These are phyloP conservation scores for Vimba vimba DNA, from an alignment of 2,113 vertebrate species.

Conservation along the genomic window DNA sequence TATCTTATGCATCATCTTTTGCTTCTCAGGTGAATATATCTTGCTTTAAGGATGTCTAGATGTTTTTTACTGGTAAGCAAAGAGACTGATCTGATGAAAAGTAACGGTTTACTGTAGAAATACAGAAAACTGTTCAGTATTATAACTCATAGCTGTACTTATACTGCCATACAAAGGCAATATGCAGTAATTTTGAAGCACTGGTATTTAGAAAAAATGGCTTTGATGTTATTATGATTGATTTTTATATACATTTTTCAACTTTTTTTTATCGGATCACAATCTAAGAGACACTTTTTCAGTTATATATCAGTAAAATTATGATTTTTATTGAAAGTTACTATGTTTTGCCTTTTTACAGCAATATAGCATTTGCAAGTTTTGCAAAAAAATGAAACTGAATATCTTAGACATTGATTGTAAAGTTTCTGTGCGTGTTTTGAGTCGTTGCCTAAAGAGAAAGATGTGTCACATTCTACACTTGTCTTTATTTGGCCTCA, in stretches of 20 bases:
- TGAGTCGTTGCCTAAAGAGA: not conserved
- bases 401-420: not conserved
- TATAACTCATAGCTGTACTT: not conserved
- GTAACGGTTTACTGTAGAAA: not conserved
- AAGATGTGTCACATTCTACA: constrained; percentile 24
- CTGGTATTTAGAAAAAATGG: not conserved
- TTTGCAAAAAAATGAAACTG: not conserved
- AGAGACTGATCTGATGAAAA: not conserved
- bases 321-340: not conserved
- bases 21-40: not conserved
- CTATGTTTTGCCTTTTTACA: not conserved
- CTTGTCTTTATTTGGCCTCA: constrained; percentile 9
- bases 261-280: too few relatives aligned
- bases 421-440: not conserved
- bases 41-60: not conserved
- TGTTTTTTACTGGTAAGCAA: not conserved
- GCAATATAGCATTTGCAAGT: not conserved
- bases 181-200: not conserved
- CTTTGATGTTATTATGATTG: not conserved
- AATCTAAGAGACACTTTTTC: not conserved
- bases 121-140: not conserved
- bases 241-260: too few relatives aligned
- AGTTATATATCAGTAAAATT: not conserved
- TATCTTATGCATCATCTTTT: not conserved
- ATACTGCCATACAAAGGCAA: not conserved